A percentile compares a stretch with the other conserved stretches of the same genome.
Evolutionary conservation across 1,140 invertebrate species (phyloP).

Genomic region (Patella vulgata): DNA sequence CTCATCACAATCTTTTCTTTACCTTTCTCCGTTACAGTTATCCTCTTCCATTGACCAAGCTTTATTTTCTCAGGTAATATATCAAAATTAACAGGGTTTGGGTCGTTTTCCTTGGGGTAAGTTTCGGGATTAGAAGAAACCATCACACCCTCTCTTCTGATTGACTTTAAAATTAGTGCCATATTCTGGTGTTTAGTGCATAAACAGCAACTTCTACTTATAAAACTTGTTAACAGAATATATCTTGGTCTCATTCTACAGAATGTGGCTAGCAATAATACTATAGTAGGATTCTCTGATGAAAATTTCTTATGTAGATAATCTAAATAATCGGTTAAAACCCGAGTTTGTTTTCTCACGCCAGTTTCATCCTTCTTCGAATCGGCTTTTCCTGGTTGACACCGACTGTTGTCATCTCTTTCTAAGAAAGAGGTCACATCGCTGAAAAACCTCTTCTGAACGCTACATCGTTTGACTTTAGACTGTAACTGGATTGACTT

Average conservation of each 20-base stretch:
- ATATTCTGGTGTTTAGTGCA: constrained; percentile 28
- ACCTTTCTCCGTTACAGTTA: constrained; percentile 9
- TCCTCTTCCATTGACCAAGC: constrained; percentile 17
- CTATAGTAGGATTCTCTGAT: constrained; percentile 16
- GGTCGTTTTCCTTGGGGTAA: neutral
- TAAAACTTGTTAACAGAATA: constrained; percentile 11
- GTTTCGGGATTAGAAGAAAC: constrained; percentile 13
- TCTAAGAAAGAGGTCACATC: constrained; percentile 18
- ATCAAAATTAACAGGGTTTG: neutral
- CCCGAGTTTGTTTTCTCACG: constrained; percentile 7
- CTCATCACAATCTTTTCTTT: constrained; percentile 14
- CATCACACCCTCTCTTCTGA: neutral
- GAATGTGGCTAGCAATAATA: constrained; percentile 19
- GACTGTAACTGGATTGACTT: neutral
- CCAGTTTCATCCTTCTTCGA: constrained; percentile 5
- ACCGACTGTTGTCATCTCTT: constrained; percentile 18
- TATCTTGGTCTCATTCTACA: constrained; percentile 6
- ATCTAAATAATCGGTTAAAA: constrained; percentile 15
- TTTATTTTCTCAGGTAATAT: neutral
- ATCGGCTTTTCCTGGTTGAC: constrained; percentile 21
- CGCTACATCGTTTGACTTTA: neutral
- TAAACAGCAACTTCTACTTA: constrained; percentile 16
- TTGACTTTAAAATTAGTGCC: constrained; percentile 14
- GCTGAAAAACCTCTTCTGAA: neutral
- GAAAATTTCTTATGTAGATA: constrained; percentile 17